phyloP scores from a whole-genome alignment of 2,797 vertebrate species.

The Leptoclinus maculatus region DNA sequence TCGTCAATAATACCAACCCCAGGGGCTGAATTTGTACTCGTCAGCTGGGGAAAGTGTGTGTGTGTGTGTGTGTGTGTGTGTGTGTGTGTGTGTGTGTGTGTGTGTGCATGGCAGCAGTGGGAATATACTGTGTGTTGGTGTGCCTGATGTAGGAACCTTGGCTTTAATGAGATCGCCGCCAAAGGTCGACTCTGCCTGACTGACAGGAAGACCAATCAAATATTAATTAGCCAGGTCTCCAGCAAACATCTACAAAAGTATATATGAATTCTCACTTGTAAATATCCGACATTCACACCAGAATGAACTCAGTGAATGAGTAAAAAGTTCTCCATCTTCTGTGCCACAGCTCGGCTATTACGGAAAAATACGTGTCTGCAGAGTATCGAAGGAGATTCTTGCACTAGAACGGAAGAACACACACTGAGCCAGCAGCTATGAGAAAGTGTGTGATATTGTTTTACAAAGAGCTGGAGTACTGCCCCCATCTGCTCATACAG shows the following conservation, averaged over 20 bases:
- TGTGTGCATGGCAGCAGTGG: not conserved
- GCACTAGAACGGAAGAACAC: not conserved
- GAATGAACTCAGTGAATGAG: not conserved
- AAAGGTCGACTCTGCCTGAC: constrained; percentile 24
- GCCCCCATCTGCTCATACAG: constrained; percentile 59
- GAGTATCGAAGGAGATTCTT: not conserved
- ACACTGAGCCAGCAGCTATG: not conserved
- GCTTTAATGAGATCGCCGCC: constrained; percentile 41
- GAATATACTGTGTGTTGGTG: constrained; percentile 6
- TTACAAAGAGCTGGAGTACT: constrained; percentile 16
- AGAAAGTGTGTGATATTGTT: not conserved
- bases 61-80: not conserved
- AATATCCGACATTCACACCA: not conserved
- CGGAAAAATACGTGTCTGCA: not conserved
- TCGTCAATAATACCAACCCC: not conserved
- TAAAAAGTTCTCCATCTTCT: not conserved
- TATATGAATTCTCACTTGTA: not conserved
- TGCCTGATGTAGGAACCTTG: constrained; percentile 10
- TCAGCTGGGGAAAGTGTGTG: constrained; percentile 2
- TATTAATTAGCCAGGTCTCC: constrained; percentile 36
- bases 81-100: not conserved
- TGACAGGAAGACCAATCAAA: constrained; percentile 49
- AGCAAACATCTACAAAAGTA: not conserved
- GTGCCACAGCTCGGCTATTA: not conserved
- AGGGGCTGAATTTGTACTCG: not conserved